Percentiles rank a stretch among this genome's conserved stretches.
Evolutionary conservation across 2,113 vertebrate genomes (phyloP).

Genomic region (Sialia sialis): DNA sequence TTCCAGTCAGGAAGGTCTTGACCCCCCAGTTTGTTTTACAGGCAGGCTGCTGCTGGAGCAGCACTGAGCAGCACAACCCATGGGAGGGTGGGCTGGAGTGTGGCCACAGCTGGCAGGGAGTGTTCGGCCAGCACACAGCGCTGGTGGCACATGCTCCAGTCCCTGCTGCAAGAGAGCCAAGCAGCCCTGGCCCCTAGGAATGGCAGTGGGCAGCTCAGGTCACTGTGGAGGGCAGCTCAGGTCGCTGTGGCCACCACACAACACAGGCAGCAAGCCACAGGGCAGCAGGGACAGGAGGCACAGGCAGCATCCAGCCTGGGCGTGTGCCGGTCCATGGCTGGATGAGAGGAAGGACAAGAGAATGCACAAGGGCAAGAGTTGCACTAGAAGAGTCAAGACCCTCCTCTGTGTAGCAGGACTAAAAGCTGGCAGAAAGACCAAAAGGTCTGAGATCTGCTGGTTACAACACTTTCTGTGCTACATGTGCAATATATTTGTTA

Average conservation of each 20-base stretch:
- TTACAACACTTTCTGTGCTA: constrained; percentile 68
- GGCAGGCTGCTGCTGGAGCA: not conserved
- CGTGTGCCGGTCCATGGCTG: not conserved
- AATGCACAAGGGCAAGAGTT: not conserved
- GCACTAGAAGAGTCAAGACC: constrained; percentile 57
- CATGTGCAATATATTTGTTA: constrained; percentile 82
- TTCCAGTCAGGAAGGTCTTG: constrained; percentile 48
- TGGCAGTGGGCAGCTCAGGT: not conserved
- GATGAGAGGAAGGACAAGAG: not conserved
- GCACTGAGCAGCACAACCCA: not conserved
- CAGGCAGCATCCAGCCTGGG: not conserved
- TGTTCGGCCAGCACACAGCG: accelerated
- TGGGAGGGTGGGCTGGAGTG: not conserved
- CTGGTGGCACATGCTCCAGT: accelerated
- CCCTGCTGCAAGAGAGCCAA: not conserved
- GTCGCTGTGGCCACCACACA: not conserved
- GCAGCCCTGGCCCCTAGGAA: not conserved
- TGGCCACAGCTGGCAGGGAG: not conserved
- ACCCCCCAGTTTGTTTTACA: not conserved
- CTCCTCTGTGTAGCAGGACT: constrained; percentile 49
- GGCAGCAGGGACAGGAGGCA: not conserved
- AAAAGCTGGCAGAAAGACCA: not conserved
- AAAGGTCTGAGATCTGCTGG: constrained; percentile 2
- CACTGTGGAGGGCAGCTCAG: not conserved
- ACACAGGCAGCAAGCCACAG: not conserved